phyloP scores from a whole-genome alignment of 2,797 vertebrate genomes.

The Champsocephalus esox region DNA sequence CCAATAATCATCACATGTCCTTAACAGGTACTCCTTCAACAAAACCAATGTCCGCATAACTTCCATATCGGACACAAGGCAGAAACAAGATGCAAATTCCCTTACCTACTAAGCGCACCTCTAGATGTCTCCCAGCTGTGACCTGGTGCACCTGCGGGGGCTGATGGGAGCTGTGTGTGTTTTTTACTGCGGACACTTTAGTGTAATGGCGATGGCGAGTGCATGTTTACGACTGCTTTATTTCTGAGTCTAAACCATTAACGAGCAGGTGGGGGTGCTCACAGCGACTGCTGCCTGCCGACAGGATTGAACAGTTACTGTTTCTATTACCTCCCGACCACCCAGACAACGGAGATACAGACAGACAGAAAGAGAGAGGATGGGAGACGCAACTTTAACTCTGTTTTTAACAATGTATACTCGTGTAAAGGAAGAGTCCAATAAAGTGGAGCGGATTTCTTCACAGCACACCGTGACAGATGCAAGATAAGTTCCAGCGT shows the following conservation, averaged over 20 bases:
- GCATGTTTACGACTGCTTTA: constrained; percentile 69
- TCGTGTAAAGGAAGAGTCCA: constrained; percentile 27
- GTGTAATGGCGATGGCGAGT: constrained; percentile 52
- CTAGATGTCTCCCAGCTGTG: constrained; percentile 48
- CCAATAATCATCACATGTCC: constrained; percentile 41
- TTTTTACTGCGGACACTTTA: constrained; percentile 73
- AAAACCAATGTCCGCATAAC: constrained; percentile 21
- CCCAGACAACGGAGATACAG: constrained; percentile 29
- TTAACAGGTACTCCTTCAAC: constrained; percentile 8
- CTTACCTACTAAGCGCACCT: constrained; percentile 5
- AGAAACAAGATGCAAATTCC: constrained; percentile 19
- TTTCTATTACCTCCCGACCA: constrained; percentile 72
- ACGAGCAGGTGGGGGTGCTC: constrained; percentile 73
- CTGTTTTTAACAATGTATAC: constrained; percentile 45
- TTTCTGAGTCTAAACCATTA: constrained; percentile 69
- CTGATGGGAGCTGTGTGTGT: constrained; percentile 51
- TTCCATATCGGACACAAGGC: neutral
- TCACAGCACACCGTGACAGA: constrained; percentile 31
- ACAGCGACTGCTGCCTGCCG: constrained; percentile 53
- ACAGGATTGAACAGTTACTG: constrained; percentile 57
- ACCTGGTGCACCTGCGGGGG: constrained; percentile 54
- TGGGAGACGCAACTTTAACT: constrained; percentile 31
- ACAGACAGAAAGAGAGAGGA: constrained; percentile 13
- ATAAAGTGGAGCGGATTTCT: constrained; percentile 41
- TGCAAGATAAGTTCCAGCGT: constrained; percentile 34